A percentile compares a stretch with the other conserved stretches of the same genome.
phyloP scores from a whole-genome alignment of 2,888 invertebrate species.

The Hetaerina titia region DNA sequence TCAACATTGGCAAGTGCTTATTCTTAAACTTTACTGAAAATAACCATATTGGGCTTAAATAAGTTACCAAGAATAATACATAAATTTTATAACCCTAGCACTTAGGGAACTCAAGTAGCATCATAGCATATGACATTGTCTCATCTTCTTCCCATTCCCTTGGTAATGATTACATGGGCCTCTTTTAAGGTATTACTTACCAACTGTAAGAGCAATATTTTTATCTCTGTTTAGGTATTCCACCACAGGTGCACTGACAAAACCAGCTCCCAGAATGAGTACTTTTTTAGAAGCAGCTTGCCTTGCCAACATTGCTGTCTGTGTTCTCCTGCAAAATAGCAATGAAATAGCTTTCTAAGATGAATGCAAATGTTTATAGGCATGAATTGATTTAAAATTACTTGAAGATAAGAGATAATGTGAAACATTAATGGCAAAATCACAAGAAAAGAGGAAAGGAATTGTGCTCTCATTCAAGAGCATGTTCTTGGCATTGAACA shows the following conservation, averaged over 20 bases:
- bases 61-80: too few relatives aligned
- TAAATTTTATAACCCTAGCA: too few relatives aligned
- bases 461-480: too few relatives aligned
- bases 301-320: constrained; percentile 84
- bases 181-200: constrained; percentile 76
- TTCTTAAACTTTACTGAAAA: too few relatives aligned
- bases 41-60: too few relatives aligned
- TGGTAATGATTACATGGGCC: too few relatives aligned
- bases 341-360: background rate
- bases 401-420: too few relatives aligned
- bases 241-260: constrained; percentile 95
- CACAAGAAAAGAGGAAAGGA: constrained; percentile 64
- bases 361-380: background rate
- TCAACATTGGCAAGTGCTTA: too few relatives aligned
- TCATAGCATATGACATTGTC: too few relatives aligned
- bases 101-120: too few relatives aligned
- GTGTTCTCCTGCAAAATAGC: constrained; percentile 81
- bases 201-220: constrained; percentile 90
- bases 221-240: constrained; percentile 94
- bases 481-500: too few relatives aligned
- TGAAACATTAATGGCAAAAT: background rate
- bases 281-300: constrained; percentile 84
- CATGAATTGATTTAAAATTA: background rate
- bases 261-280: constrained; percentile 96
- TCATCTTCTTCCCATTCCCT: too few relatives aligned